Conservation (phyloP, 2,888 invertebrate genomes). For the Drosophila nigricruria region DNA sequence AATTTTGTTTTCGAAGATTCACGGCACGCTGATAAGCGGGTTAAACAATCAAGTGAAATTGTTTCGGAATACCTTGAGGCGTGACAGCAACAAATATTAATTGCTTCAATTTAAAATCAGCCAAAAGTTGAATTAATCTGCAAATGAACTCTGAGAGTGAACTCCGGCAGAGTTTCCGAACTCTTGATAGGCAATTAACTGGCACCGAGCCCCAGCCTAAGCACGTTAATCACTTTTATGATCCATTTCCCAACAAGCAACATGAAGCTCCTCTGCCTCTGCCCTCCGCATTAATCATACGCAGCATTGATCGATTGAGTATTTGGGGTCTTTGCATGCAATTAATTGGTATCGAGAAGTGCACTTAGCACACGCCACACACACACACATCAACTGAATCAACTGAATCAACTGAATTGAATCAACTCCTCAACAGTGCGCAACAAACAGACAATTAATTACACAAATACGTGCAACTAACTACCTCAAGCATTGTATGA, state of each 20-base stretch:
- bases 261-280: too few relatives aligned
- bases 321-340: conserved; percentile 19
- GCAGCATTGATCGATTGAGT: conserved; percentile 38
- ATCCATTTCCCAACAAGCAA: conserved; percentile 14
- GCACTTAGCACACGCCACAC: conserved; percentile 12
- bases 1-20: conserved; percentile 48
- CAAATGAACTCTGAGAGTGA: conserved; percentile 31
- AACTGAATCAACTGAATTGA: background rate
- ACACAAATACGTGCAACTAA: background rate
- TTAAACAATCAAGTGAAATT: conserved; percentile 51
- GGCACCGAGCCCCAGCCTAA: conserved; percentile 11
- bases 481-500: background rate
- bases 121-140: conserved; percentile 59
- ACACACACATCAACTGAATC: background rate
- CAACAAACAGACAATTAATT: background rate
- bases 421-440: background rate
- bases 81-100: conserved; percentile 53
- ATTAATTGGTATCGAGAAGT: conserved; percentile 31
- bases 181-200: conserved; percentile 50
- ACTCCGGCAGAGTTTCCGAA: conserved; percentile 25
- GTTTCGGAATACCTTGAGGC: conserved; percentile 46
- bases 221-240: conserved; percentile 54
- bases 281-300: conserved; percentile 65
- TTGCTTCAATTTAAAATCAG: conserved; percentile 50
- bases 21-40: conserved; percentile 36